Evolutionary conservation across 2,113 vertebrate species (phyloP), one percentile per base, ranked within the genome.

Genomic region (Vulpes vulpes): DNA sequence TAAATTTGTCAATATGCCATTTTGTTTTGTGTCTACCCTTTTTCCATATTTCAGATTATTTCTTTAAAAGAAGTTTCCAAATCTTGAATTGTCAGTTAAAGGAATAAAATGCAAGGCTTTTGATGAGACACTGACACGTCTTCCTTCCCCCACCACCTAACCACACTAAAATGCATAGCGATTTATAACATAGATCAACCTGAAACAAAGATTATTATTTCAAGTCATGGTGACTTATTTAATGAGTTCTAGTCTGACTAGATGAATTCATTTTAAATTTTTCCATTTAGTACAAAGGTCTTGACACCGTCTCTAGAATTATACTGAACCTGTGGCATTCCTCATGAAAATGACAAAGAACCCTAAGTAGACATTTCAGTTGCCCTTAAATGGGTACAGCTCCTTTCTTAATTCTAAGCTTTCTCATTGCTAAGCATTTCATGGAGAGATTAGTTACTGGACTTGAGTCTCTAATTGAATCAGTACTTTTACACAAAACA

Each of bases 31-130:
- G 2, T 20, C 20, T 91, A 20, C 4, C 53, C 43, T 49, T 87
- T 94, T 64, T n/a, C 15, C 6, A 30, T 67, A 55, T 35, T 81
- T 89, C 27, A 35, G 17, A 49, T 86, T 30, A 57, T 80, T 62
- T 88, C 59, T 88, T 97, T 53, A 80, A 86, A 51, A 88, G 78
- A 84, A 55, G 57, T 73, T 80, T 74, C 81, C 74, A 89, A 73
- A 88, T 80, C 32, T 38, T 67, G 23, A 87, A 82, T 80, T 65
- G 83, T 59, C 20, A 9, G 16, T 43, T 71, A 85, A 91, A 94
- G 8, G 7, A 43, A 71, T 32, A 17, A 12, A 25, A 25, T 25
- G 30, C 22, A n/a, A 8, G 8, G 3, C 19, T 88, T 76, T 62
- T 15, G 12, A 35, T 17, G 1, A 43, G 22, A 17, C 5, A 53